Conservation (phyloP, 2,888 invertebrate species). For the Clusia tigrina region DNA sequence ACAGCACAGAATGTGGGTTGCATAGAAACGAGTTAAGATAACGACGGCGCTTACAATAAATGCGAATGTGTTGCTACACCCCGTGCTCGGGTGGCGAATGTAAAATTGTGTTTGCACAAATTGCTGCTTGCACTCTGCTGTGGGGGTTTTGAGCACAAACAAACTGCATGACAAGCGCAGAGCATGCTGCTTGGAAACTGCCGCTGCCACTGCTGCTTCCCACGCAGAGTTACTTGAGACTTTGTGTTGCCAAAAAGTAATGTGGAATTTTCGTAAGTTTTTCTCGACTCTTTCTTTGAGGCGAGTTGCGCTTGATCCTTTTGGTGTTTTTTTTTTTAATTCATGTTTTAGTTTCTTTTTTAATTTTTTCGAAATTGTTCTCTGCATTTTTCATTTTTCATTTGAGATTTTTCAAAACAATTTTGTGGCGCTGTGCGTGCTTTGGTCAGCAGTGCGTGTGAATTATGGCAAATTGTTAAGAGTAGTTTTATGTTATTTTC, state of each 20-base stretch:
- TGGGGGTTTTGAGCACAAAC: background rate
- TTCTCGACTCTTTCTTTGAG: background rate
- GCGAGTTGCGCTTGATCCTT: background rate
- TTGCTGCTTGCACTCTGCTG: background rate
- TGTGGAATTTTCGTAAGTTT: background rate
- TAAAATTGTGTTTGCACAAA: background rate
- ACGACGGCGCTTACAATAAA: conserved; percentile 23
- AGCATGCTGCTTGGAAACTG: too few relatives aligned
- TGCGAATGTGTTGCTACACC: too few relatives aligned
- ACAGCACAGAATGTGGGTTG: conserved; percentile 13
- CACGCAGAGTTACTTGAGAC: conserved; percentile 5
- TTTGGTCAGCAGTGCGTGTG: conserved; percentile 43
- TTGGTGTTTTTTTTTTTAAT: background rate
- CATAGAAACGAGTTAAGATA: conserved; percentile 8
- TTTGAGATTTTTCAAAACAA: too few relatives aligned
- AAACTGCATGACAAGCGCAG: too few relatives aligned
- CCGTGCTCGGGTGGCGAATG: too few relatives aligned
- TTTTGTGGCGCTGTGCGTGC: background rate
- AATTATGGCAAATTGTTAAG: conserved; percentile 34
- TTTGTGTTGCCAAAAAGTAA: background rate
- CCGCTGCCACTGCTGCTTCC: conserved; percentile 4
- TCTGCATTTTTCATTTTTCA: background rate
- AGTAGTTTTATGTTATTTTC: background rate
- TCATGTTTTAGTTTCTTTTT: background rate
- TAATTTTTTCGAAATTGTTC: background rate